These are phyloP conservation scores for Danio jaintianensis DNA, from an alignment of 2,797 vertebrate species.

Conservation along the genomic window DNA sequence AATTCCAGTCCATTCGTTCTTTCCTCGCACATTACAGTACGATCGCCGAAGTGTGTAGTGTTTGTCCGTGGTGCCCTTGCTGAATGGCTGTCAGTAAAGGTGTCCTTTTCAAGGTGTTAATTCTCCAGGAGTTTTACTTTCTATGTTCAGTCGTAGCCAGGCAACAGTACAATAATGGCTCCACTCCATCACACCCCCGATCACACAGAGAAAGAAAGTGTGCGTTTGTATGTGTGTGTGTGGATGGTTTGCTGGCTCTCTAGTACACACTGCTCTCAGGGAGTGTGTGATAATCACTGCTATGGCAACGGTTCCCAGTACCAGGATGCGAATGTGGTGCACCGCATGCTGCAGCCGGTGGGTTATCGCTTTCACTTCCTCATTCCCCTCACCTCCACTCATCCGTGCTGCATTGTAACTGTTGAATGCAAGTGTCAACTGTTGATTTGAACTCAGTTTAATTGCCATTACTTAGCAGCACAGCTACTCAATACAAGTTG, in stretches of 20 bases:
- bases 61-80: background rate
- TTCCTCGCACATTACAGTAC: background rate
- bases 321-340: conserved; percentile 29
- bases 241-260: conserved; percentile 16
- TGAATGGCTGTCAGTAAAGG: conserved; percentile 3
- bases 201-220: background rate
- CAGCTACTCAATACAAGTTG: background rate
- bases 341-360: background rate
- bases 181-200: conserved; percentile 34
- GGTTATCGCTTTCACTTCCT: conserved; percentile 36
- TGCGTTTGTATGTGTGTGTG: conserved; percentile 11
- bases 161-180: conserved; percentile 43
- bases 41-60: background rate
- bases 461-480: conserved; percentile 20
- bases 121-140: conserved; percentile 34
- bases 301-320: conserved; percentile 34
- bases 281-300: conserved; percentile 47
- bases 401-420: conserved; percentile 24
- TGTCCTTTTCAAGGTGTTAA: conserved; percentile 37
- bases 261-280: conserved; percentile 32
- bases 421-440: conserved; percentile 6
- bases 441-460: conserved; percentile 27
- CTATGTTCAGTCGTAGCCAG: conserved; percentile 41
- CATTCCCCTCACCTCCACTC: conserved; percentile 7
- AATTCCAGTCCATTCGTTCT: background rate